These are phyloP conservation scores for Dendrocincla tyrannina DNA, from an alignment of 2,797 vertebrate genomes.

Conservation along the genomic window DNA sequence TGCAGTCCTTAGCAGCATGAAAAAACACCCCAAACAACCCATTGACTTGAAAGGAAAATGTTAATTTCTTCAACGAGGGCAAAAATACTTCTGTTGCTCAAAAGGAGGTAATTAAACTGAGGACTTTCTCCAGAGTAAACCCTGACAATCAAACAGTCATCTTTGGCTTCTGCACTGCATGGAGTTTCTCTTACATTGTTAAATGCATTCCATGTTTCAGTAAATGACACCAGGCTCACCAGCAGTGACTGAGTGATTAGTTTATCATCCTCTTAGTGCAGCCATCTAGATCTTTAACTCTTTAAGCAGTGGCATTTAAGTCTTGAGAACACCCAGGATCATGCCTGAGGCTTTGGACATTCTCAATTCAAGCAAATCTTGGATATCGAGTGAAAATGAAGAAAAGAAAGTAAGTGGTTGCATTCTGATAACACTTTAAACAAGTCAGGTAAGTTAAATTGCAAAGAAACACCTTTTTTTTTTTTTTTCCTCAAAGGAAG, in stretches of 20 bases:
- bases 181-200: slow-evolving; percentile 70
- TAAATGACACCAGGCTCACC: slow-evolving; percentile 75
- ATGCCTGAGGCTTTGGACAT: slow-evolving; percentile 70
- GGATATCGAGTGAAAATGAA: slow-evolving; percentile 66
- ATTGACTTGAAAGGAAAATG: slow-evolving; percentile 47
- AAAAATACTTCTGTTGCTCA: slow-evolving; percentile 65
- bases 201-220: slow-evolving; percentile 74
- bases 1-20: background rate
- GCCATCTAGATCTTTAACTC: slow-evolving; percentile 79
- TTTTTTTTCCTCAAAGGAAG: background rate
- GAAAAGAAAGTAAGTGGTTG: slow-evolving; percentile 61
- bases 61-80: slow-evolving; percentile 30
- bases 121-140: slow-evolving; percentile 73
- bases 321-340: slow-evolving; percentile 79
- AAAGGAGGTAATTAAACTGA: slow-evolving; percentile 61
- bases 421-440: slow-evolving; percentile 50
- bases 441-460: slow-evolving; percentile 53
- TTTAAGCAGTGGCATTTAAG: slow-evolving; percentile 76
- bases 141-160: slow-evolving; percentile 69
- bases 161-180: slow-evolving; percentile 52
- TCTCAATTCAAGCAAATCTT: slow-evolving; percentile 52
- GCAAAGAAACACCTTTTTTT: slow-evolving; percentile 15
- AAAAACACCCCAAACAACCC: background rate
- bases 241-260: slow-evolving; percentile 73
- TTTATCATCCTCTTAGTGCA: slow-evolving; percentile 77